Evolutionary conservation across 2,888 invertebrate species (phyloP), one percentile per base, ranked within the genome.

Genomic region (Tridacna gigas): DNA sequence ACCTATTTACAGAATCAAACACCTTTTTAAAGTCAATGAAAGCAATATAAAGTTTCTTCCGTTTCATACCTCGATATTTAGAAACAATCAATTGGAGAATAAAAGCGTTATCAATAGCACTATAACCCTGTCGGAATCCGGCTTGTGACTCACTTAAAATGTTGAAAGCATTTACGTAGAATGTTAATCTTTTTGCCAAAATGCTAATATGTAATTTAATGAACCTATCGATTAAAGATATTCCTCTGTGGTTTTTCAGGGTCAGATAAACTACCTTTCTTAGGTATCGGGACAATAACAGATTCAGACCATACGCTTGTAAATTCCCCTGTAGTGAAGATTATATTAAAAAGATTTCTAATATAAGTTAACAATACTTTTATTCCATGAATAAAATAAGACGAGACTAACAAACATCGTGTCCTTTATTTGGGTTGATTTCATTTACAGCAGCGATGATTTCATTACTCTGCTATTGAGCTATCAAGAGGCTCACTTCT

Each of bases 1-100:
- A 28, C 48, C 77, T 61, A 51, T 79, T 56, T 28, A 83, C 79
- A n/a, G 81, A 77, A n/a, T 80, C 77, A 74, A 77, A 83, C 18
- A 77, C 77, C 51, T 80, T 79, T 51, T 83, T 37, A 56, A 73
- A 77, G 28, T 76, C 82, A n/a, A 82, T 63, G 71, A 79, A 79
- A 45, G 73, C 79, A 15, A 77, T 75, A 79, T 79, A 83, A 28
- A 81, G 22, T 60, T 66, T 28, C 25, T 81, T 77, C 28, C 77
- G 47, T 56, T n/a, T n/a, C n/a, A 47, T 69, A 56, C 67, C 20
- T 15, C 61, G n/a, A 28, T 82, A 82, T 74, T 79, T 74, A 11
- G 15, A 60, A 28, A 81, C 26, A 11, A 81, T 47, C 11, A 77
- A 51, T 20, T 77, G 73, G 15, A 81, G 63, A 65, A 77, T 69